Evolutionary conservation across 2,113 vertebrate genomes (phyloP).

Genomic region (Apteryx owenii): DNA sequence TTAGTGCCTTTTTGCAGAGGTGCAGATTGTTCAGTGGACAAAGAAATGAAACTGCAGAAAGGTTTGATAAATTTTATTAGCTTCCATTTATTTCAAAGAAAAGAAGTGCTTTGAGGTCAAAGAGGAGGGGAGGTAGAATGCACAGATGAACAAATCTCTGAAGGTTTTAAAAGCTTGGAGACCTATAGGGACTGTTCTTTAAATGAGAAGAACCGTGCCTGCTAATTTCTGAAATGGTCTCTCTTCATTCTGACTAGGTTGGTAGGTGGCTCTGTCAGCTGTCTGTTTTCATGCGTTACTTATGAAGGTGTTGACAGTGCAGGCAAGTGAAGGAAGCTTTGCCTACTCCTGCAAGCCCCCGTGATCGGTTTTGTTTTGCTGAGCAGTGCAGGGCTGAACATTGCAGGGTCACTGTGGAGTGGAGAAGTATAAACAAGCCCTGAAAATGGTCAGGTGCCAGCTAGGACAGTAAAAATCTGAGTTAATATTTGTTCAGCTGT

Average conservation of each 20-base stretch:
- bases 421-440: constrained; percentile 35
- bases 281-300: not conserved
- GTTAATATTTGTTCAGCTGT: constrained; percentile 82
- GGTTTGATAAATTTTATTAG: not conserved
- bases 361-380: not conserved
- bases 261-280: not conserved
- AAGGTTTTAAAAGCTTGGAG: not conserved
- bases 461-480: constrained; percentile 66
- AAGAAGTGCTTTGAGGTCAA: rapidly evolving
- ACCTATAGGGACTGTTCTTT: not conserved
- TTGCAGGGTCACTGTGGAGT: not conserved
- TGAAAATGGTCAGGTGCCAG: constrained; percentile 33
- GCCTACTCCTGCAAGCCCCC: not conserved
- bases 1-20: not conserved
- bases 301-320: not conserved
- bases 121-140: not conserved
- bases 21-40: not conserved
- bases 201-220: not conserved
- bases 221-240: not conserved
- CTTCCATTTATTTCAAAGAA: not conserved
- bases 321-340: not conserved
- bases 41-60: not conserved
- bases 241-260: not conserved
- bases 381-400: not conserved
- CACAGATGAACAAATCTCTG: not conserved